Percentiles rank a stretch among this genome's conserved stretches.
Evolutionary conservation across 2,113 vertebrate genomes (phyloP).

Genomic region (Ceyx margarethae): DNA sequence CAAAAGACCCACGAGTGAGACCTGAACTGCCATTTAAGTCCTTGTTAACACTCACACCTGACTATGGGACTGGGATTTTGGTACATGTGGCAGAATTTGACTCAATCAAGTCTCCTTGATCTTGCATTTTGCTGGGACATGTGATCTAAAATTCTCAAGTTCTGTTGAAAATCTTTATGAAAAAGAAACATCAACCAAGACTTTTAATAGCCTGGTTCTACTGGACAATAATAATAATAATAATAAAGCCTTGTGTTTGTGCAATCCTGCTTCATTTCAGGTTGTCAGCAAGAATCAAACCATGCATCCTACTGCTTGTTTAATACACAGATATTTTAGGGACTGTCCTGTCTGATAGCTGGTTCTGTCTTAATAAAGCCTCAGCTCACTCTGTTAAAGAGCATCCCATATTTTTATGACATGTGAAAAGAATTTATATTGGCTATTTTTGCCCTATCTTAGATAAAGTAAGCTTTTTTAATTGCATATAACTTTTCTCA

Average conservation of each 20-base stretch:
- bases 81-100: not conserved
- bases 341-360: not conserved
- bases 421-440: not conserved
- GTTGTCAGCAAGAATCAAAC: not conserved
- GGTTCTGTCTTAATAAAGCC: not conserved
- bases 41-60: not conserved
- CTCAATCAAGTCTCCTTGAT: not conserved
- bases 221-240: not conserved
- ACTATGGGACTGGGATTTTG: not conserved
- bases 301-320: not conserved
- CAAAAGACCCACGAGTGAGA: not conserved
- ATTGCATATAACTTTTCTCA: not conserved
- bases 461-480: not conserved
- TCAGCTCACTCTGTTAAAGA: not conserved
- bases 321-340: not conserved
- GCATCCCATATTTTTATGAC: not conserved
- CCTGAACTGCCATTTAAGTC: not conserved
- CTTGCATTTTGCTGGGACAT: not conserved
- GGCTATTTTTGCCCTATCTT: not conserved
- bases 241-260: not conserved
- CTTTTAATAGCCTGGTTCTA: not conserved
- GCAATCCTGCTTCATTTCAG: not conserved
- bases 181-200: not conserved
- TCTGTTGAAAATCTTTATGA: not conserved
- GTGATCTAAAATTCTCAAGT: rapidly evolving